These are phyloP conservation scores for Mystacornis crossleyi DNA, from an alignment of 2,113 vertebrate species.

Conservation along the genomic window DNA sequence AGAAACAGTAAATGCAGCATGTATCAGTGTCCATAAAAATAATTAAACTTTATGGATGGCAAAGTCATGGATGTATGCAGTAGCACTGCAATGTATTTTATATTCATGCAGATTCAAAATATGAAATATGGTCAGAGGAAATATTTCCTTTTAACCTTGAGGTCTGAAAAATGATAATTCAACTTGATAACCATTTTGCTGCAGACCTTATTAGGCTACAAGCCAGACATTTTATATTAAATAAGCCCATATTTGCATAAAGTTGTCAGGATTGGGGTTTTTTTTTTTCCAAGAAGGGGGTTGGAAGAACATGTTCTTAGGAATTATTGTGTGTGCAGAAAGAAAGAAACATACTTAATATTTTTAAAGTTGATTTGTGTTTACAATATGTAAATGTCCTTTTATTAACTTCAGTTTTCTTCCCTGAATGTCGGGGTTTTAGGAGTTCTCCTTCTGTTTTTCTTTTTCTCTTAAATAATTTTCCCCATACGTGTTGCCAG, in stretches of 20 bases:
- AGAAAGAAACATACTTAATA: neutral
- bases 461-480: no score
- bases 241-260: neutral
- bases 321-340: neutral
- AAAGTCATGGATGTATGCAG: neutral
- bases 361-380: neutral
- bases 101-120: neutral
- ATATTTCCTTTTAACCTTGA: constrained; percentile 5
- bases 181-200: constrained; percentile 12
- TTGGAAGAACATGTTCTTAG: neutral
- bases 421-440: neutral
- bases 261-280: neutral
- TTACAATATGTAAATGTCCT: neutral
- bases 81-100: neutral
- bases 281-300: neutral
- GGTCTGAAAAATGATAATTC: neutral
- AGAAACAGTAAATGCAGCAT: neutral
- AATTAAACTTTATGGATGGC: neutral
- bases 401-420: neutral
- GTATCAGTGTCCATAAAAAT: neutral
- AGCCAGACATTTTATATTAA: neutral
- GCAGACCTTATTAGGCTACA: neutral
- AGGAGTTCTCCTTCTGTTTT: no score
- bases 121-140: neutral
- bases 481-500: no score